Evolutionary conservation across 2,888 invertebrate species (phyloP), one percentile per base, ranked within the genome.

Genomic region (Caenorhabditis angaria): DNA sequence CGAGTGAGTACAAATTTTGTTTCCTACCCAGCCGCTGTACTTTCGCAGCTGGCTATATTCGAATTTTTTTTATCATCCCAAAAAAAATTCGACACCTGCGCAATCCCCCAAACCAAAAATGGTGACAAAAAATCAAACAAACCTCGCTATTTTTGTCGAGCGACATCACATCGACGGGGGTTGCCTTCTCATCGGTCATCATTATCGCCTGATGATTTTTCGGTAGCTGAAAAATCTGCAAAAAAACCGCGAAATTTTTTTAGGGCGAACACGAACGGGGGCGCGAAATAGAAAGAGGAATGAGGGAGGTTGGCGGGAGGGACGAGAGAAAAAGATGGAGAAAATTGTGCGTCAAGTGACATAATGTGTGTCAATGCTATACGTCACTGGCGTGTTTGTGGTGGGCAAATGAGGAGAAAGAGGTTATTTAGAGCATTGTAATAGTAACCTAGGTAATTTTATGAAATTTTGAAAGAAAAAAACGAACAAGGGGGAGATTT

Each of bases 121-220:
- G n/a, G n/a, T n/a, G n/a, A n/a, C n/a, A n/a, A n/a, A n/a, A n/a
- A n/a, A n/a, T n/a, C n/a, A n/a, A 5, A 41, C 41, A 2, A 41
- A 41, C 41, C 55, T 59, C 59, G 25, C 47, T 47, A 24, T 59
- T 24, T 25, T 59, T 41, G 25, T 59, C 59, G 6, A 59, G 47
- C 20, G 59, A 59, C 59, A 59, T 59, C 6, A 59, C 59, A 47
- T 59, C 59, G 18, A 59, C 59, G 22, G 32, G 18, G 5, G 4
- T 35, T 20, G 47, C 2, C 6, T 59, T 41, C 8, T 59, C 48
- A n/a, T 59, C 59, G 18, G 59, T 47, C 59, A 59, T 59, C 18
- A 14, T 18, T 41, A 12, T 41, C 41, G 18, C 14, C 18, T 41
- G 41, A 41, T 10, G 41, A 41, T 41, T 41, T 41, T 41, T 41